Percentiles rank a stretch among this genome's conserved stretches.
These are phyloP conservation scores for Chaunax sp. DNA, from an alignment of 2,797 vertebrate genomes.

Conservation along the genomic window DNA sequence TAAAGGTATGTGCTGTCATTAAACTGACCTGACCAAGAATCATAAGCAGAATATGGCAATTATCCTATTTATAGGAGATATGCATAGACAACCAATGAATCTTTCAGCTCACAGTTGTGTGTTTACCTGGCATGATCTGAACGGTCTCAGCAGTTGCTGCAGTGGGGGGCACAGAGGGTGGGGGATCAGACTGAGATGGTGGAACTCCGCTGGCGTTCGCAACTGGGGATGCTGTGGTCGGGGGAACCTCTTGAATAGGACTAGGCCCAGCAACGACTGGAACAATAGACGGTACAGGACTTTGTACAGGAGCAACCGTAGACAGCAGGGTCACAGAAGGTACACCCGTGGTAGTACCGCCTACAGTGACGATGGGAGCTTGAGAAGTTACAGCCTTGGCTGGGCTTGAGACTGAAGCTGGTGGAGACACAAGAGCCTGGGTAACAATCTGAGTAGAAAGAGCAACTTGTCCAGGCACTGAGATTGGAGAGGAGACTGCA, in stretches of 20 bases:
- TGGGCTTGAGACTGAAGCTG: constrained; percentile 56
- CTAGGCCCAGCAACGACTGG: constrained; percentile 64
- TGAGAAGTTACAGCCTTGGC: constrained; percentile 55
- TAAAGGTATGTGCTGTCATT: not conserved
- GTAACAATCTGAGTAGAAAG: constrained; percentile 48
- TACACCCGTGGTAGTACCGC: constrained; percentile 50
- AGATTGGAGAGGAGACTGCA: constrained; percentile 60
- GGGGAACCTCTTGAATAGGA: constrained; percentile 61
- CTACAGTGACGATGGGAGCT: constrained; percentile 56
- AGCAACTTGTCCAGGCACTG: constrained; percentile 55
- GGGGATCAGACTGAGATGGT: constrained; percentile 54
- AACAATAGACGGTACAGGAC: constrained; percentile 68
- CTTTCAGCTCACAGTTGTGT: not conserved
- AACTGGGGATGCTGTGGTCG: constrained; percentile 55
- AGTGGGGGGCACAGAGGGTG: constrained; percentile 46
- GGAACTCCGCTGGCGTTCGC: constrained; percentile 48
- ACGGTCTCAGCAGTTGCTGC: constrained; percentile 56
- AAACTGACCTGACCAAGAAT: not conserved
- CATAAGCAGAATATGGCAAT: not conserved
- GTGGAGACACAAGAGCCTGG: constrained; percentile 49
- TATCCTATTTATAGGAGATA: not conserved
- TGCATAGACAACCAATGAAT: not conserved
- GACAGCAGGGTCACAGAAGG: constrained; percentile 67
- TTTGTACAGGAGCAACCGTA: constrained; percentile 64
- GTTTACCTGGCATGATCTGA: constrained; percentile 75